Evolutionary conservation across 2,797 vertebrate species (phyloP).

Genomic region (Hippoglossus hippoglossus): DNA sequence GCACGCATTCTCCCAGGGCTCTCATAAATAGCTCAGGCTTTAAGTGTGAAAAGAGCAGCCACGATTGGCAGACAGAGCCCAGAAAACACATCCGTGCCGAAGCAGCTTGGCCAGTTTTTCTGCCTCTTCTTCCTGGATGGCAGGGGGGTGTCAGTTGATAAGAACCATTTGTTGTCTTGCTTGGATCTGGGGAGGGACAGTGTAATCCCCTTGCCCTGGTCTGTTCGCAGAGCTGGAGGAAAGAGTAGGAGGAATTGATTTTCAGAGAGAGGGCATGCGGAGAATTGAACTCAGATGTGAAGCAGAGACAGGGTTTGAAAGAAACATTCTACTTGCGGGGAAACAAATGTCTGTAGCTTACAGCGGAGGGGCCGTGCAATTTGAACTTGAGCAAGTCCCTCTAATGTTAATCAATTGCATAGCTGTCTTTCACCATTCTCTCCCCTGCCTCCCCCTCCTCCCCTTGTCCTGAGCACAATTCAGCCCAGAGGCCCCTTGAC

Average conservation of each 20-base stretch:
- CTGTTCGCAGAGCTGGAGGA: slow-evolving; percentile 75
- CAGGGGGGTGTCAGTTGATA: slow-evolving; percentile 75
- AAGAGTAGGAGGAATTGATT: slow-evolving; percentile 78
- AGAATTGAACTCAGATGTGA: slow-evolving; percentile 83
- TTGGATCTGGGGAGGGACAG: slow-evolving; percentile 77
- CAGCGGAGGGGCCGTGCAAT: slow-evolving; percentile 65
- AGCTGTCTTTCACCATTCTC: slow-evolving; percentile 72
- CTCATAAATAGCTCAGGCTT: slow-evolving; percentile 76
- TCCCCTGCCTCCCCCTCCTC: slow-evolving; percentile 26
- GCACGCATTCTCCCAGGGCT: slow-evolving; percentile 69
- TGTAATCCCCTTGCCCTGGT: slow-evolving; percentile 76
- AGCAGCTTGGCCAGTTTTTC: slow-evolving; percentile 60
- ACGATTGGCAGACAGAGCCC: slow-evolving; percentile 75
- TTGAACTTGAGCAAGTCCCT: slow-evolving; percentile 75
- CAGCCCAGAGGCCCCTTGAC: slow-evolving; percentile 68
- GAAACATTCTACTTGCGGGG: slow-evolving; percentile 75
- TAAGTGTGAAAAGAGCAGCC: slow-evolving; percentile 75
- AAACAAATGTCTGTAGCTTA: slow-evolving; percentile 80
- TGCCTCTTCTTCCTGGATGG: slow-evolving; percentile 69
- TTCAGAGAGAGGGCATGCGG: slow-evolving; percentile 74
- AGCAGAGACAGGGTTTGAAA: slow-evolving; percentile 70
- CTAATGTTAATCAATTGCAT: slow-evolving; percentile 82
- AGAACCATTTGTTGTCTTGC: slow-evolving; percentile 82
- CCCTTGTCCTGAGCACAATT: slow-evolving; percentile 49
- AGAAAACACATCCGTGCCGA: slow-evolving; percentile 64